Percentiles rank a stretch among this genome's conserved stretches.
phyloP scores from a whole-genome alignment of 2,888 invertebrate genomes.

The Melieria omissa region DNA sequence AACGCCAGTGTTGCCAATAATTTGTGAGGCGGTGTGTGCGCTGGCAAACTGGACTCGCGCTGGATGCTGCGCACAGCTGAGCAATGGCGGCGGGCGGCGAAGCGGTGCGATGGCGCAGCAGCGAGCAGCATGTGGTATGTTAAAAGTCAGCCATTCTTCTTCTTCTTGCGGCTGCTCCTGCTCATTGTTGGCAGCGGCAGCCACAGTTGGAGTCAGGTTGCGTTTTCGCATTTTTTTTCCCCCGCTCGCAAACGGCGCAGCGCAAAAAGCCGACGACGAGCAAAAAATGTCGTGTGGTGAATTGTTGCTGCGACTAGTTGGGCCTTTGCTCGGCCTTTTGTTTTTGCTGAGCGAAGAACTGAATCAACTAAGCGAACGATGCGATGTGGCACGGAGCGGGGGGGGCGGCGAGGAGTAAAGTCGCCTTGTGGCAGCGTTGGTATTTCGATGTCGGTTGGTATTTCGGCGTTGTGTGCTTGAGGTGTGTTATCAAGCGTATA shows the following conservation, averaged over 20 bases:
- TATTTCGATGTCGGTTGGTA: conserved; percentile 43
- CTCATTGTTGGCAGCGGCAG: not conserved
- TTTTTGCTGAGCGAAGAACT: no score
- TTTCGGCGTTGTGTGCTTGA: conserved; percentile 48
- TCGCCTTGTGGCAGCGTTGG: conserved; percentile 31
- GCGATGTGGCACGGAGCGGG: no score
- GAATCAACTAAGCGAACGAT: no score
- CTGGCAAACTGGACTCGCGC: conserved; percentile 44
- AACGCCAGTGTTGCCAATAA: conserved; percentile 9
- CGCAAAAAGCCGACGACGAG: conserved; percentile 2
- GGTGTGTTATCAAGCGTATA: conserved; percentile 54
- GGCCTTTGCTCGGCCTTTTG: no score
- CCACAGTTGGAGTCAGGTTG: conserved; percentile 40
- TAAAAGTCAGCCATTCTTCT: conserved; percentile 47
- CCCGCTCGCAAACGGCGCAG: not conserved
- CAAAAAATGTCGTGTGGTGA: conserved; percentile 25
- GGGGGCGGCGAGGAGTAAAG: not conserved
- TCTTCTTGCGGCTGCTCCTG: not conserved
- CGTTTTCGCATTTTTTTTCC: conserved; percentile 39
- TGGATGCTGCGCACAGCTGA: conserved; percentile 3
- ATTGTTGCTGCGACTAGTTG: not conserved
- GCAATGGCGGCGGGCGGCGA: not conserved
- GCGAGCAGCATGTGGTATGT: conserved; percentile 38
- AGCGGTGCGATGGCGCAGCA: conserved; percentile 26
- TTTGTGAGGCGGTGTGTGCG: conserved; percentile 31